Evolutionary conservation across 2,797 vertebrate species (phyloP).

Genomic region (Australoheros facetus): DNA sequence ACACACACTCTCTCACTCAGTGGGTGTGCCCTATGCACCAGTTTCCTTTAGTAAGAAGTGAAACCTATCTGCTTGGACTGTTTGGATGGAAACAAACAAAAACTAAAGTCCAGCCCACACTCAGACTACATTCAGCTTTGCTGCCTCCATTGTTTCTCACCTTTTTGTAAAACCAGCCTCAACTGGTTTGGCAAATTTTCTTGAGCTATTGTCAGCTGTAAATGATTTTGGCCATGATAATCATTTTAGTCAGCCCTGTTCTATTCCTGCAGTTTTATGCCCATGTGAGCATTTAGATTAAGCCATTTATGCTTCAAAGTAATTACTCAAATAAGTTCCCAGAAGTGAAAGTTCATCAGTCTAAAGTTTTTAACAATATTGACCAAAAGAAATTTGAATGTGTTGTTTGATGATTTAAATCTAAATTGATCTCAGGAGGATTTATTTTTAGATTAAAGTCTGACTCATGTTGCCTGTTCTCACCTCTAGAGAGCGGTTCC

Average conservation of each 20-base stretch:
- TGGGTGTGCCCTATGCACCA: not conserved
- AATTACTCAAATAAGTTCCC: not conserved
- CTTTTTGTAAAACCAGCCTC: not conserved
- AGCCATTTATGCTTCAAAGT: not conserved
- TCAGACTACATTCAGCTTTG: not conserved
- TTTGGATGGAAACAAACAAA: too few relatives aligned
- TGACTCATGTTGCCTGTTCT: not conserved
- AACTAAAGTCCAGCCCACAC: not conserved
- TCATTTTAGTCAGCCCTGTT: not conserved
- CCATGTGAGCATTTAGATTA: not conserved
- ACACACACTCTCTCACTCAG: not conserved
- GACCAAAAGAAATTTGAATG: too few relatives aligned
- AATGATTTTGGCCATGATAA: not conserved
- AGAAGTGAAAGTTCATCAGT: not conserved
- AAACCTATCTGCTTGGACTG: constrained; percentile 19
- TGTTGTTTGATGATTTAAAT: too few relatives aligned
- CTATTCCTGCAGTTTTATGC: not conserved
- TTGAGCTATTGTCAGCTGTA: not conserved
- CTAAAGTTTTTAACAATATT: not conserved
- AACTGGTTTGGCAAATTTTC: not conserved
- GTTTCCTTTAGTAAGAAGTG: constrained; percentile 61
- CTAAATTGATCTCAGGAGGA: not conserved
- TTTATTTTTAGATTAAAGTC: not conserved
- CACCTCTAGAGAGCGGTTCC: constrained; percentile 82
- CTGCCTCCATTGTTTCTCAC: not conserved